Base-by-base conservation (phyloP, 2,113 vertebrate species). In the Bubo scandiacus region DNA sequence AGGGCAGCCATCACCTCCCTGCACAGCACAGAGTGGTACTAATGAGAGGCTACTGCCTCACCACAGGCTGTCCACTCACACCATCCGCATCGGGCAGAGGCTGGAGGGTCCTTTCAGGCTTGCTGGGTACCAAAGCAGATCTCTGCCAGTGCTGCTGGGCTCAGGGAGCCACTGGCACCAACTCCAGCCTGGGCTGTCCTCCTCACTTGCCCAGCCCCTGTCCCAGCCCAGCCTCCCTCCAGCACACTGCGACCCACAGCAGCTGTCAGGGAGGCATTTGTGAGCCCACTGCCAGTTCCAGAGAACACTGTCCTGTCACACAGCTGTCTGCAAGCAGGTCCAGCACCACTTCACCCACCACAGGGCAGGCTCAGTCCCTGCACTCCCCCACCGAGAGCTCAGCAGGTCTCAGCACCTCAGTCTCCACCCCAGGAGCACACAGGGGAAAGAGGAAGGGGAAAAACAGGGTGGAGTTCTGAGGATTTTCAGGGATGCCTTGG, bases 281-380 rank as follows among this genome's bases (percentile, higher is more conserved):
- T 57, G 70, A 58, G 15, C 6, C 14, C 2, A 0, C 8, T 91
- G 42, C 36, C 38, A 6, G 15, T 12, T 51, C n/a, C 90, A 86
- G 83, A 55, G 79, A 61, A 32, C 8, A 4, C 27, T 34, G 49
- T 78, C 73, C 70, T 9, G 1, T 22, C 26, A 1, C 0, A 0
- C 3, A 1, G 40, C 36, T 0, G 0, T 21, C 55, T n/a, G 42
- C 1, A 1, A 10, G n/a, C 3, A 18, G 38, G 27, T 45, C 51
- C 11, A 5, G 22, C 22, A 52, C 55, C 51, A 12, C 3, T 45
- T 45, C 27, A 3, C 6, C 40, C 11, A 2, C 20, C 34, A 11
- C 36, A n/a, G 61, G 21, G 20, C 65, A 51, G 26, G 32, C 43
- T 81, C 57, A 75, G 26, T 47, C 36, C 62, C 77, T 52, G 15